These are phyloP conservation scores for Epinotia brunnichana DNA, from an alignment of 2,888 invertebrate genomes.

Conservation along the genomic window DNA sequence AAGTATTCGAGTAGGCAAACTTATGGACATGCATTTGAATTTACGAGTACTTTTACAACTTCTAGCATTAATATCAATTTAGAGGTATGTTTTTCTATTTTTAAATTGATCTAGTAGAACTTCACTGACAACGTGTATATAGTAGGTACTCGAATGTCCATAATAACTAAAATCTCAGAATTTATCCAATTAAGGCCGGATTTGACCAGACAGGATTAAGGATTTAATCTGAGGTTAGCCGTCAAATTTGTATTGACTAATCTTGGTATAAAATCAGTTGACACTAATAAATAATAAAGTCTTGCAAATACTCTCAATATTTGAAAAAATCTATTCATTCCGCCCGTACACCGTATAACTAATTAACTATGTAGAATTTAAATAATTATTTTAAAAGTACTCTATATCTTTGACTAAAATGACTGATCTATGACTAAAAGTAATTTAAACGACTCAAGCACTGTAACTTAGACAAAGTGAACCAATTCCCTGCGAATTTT, in stretches of 20 bases:
- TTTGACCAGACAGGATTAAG: too few relatives aligned
- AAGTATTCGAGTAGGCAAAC: slow-evolving; percentile 9
- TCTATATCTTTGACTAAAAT: too few relatives aligned
- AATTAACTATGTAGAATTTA: background rate
- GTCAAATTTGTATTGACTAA: too few relatives aligned
- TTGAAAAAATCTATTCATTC: background rate
- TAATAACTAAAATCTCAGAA: too few relatives aligned
- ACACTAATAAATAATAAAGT: too few relatives aligned
- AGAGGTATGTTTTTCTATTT: background rate
- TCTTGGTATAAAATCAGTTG: too few relatives aligned
- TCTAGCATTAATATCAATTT: background rate
- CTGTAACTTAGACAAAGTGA: slow-evolving; percentile 4
- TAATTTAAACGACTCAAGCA: background rate
- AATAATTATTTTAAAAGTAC: background rate
- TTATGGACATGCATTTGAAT: background rate
- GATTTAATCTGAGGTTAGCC: too few relatives aligned
- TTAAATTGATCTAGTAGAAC: background rate
- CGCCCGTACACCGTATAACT: background rate
- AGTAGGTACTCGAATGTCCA: too few relatives aligned
- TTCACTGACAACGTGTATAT: too few relatives aligned
- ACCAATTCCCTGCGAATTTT: background rate
- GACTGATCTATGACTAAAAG: too few relatives aligned
- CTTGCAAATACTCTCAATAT: background rate
- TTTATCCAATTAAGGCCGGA: too few relatives aligned
- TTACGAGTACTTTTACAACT: background rate